Base-by-base conservation (phyloP, 2,888 invertebrate genomes). In the Hypsopygia costalis region DNA sequence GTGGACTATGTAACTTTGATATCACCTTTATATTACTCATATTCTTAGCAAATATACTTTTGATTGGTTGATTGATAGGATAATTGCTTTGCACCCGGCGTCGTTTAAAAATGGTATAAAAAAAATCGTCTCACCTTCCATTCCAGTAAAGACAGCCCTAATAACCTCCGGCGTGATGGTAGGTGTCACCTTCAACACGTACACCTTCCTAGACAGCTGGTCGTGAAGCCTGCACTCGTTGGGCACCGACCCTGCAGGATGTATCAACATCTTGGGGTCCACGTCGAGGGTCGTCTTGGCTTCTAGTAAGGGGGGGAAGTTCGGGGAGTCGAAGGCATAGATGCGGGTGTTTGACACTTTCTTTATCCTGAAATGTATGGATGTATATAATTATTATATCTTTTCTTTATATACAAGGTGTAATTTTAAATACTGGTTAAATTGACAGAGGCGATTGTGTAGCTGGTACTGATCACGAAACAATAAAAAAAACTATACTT, bases 261-360 rank as follows among this genome's bases (percentile, higher is more conserved):
- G 79, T 34, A 89, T 76, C 36, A 88, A 61, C 78, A 81, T 83
- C 53, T 85, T 86, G 0, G 94, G 91, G 64, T 94, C 92, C 37
- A 97, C 93, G 8, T 97, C 97, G 51, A 97, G 90, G 0, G 77
- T 78, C 0, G 82, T 74, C 46, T 75, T 82, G 1, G 85, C 86
- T 49, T 92, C 92, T 0, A 95, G 95, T 11, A 99, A 74, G 0
- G 96, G 93, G 0, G 93, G 90, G 69, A 93, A 93, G 81, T 99
- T 99, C 0, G 97, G 98, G 0, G 97, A 94, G 49, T 92, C 91
- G 70, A 98, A 98, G 0, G 97, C 97, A 55, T 94, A 92, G 52
- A 96, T 91, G 16, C 91, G 90, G n/a, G 91, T 91, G 11, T 94
- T 91, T 36, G 93, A 94, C 0, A 92, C 85, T 82, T 98, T 98